Percentiles rank a stretch among this genome's conserved stretches.
Conservation (phyloP, 2,797 vertebrate genomes). For the Furcifer pardalis region DNA sequence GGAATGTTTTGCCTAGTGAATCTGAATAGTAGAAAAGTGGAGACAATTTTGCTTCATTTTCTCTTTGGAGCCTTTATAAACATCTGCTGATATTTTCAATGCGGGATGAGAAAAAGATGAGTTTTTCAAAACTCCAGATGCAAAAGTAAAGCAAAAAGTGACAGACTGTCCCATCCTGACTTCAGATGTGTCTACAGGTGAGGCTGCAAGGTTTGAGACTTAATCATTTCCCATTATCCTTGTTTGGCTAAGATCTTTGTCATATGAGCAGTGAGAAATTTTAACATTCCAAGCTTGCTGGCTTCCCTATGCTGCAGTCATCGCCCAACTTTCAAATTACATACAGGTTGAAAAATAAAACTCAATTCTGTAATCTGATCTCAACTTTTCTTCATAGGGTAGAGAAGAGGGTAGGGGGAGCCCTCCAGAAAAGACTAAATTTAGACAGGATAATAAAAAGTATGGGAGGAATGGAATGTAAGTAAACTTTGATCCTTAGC, state of each 20-base stretch:
- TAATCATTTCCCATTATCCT: constrained; percentile 10
- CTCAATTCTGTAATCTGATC: constrained; percentile 66
- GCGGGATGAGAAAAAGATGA: not conserved
- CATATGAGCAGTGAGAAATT: constrained; percentile 39
- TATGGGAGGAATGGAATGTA: constrained; percentile 71
- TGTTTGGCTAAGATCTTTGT: constrained; percentile 29
- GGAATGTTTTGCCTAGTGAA: not conserved
- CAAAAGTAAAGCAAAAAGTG: not conserved
- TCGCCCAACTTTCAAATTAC: constrained; percentile 56
- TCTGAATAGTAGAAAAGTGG: not conserved
- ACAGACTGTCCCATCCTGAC: not conserved
- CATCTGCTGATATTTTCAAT: not conserved
- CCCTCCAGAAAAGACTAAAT: constrained; percentile 68
- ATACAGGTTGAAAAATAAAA: constrained; percentile 57
- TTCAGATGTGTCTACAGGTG: not conserved
- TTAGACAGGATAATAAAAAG: constrained; percentile 76
- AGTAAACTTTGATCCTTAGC: constrained; percentile 77
- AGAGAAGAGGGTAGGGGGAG: not conserved
- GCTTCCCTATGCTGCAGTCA: constrained; percentile 49
- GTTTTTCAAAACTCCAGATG: not conserved
- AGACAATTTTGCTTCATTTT: not conserved
- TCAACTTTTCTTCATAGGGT: constrained; percentile 53
- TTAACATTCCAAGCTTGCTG: constrained; percentile 19
- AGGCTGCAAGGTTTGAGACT: not conserved
- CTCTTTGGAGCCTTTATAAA: not conserved